phyloP scores from a whole-genome alignment of 2,888 invertebrate genomes.

The Archaeoteleia sp. region DNA sequence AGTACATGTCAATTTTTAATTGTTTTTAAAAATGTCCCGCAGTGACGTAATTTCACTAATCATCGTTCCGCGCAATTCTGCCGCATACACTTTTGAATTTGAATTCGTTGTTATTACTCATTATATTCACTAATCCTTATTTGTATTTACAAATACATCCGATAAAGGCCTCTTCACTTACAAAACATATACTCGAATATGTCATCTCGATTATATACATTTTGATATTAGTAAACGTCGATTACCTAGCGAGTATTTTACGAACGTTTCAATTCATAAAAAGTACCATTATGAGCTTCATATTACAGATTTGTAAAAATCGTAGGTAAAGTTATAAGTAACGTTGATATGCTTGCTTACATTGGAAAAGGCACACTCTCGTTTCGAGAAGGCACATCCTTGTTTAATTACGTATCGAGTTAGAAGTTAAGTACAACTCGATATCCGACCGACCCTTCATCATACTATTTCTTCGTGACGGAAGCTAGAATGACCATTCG shows the following conservation, averaged over 20 bases:
- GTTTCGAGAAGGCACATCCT: slow-evolving; percentile 41
- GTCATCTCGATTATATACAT: slow-evolving; percentile 63
- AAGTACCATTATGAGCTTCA: slow-evolving; percentile 39
- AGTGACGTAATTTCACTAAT: too few species aligned
- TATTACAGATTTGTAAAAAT: slow-evolving; percentile 16
- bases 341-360: slow-evolving; percentile 31
- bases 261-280: slow-evolving; percentile 36
- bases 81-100: too few species aligned
- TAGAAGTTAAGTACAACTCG: slow-evolving; percentile 35
- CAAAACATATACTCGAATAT: slow-evolving; percentile 60
- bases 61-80: too few species aligned
- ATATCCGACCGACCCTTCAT: slow-evolving; percentile 28
- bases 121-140: slow-evolving; percentile 57
- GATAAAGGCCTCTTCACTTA: slow-evolving; percentile 59
- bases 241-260: slow-evolving; percentile 48
- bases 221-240: slow-evolving; percentile 53
- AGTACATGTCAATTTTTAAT: too few species aligned
- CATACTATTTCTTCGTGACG: too few species aligned
- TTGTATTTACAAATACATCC: slow-evolving; percentile 61
- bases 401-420: slow-evolving; percentile 27
- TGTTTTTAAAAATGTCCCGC: too few species aligned
- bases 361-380: too few species aligned
- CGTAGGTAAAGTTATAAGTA: slow-evolving; percentile 1
- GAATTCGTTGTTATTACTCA: slow-evolving; percentile 46
- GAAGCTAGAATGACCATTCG: not conserved